phyloP scores from a whole-genome alignment of 2,113 vertebrate species.

The Sorex araneus region DNA sequence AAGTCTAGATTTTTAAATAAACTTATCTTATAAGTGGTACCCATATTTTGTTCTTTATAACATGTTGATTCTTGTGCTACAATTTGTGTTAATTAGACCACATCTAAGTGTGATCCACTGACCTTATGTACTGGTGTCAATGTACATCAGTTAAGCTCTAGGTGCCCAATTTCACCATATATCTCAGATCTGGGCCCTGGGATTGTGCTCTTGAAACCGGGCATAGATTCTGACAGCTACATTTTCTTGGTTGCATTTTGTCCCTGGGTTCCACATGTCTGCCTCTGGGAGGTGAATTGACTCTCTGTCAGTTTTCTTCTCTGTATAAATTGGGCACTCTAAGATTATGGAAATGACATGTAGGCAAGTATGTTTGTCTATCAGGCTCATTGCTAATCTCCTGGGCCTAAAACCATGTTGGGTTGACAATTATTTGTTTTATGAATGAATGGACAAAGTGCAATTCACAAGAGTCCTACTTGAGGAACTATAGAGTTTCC shows the following conservation, averaged over 20 bases:
- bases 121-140: too few species aligned
- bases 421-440: not conserved
- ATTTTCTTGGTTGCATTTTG: conserved; percentile 26
- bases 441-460: conserved; percentile 34
- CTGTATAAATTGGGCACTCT: not conserved
- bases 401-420: not conserved
- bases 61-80: too few species aligned
- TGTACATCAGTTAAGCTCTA: not conserved
- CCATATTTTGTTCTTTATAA: not conserved
- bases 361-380: not conserved
- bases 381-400: not conserved
- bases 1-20: not conserved
- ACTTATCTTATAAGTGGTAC: not conserved
- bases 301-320: not conserved
- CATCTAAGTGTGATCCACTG: too few species aligned
- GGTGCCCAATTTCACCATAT: not conserved
- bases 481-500: not conserved
- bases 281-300: not conserved
- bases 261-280: not conserved
- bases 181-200: not conserved
- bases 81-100: too few species aligned
- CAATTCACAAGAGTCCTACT: not conserved
- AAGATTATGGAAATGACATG: not conserved
- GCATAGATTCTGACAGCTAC: not conserved
- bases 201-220: not conserved